A percentile compares a stretch with the other conserved stretches of the same genome.
Evolutionary conservation across 2,888 invertebrate genomes (phyloP).

Genomic region (Coremacera marginata): DNA sequence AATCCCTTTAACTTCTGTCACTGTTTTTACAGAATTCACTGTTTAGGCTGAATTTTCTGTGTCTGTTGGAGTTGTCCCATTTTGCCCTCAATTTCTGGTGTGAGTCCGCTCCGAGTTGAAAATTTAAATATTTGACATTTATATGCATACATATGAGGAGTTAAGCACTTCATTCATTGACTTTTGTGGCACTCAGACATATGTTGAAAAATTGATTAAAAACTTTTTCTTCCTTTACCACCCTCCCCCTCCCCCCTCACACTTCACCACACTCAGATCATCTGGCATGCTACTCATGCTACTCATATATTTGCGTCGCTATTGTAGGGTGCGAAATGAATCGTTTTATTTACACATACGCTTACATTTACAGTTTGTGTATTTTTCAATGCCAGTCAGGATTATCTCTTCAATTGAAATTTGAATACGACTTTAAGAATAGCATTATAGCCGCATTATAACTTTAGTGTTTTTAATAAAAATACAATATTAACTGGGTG

Average conservation of each 20-base stretch:
- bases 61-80: not conserved
- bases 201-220: not conserved
- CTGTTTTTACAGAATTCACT: too few relatives aligned
- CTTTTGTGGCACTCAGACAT: constrained; percentile 24
- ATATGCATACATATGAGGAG: constrained; percentile 4
- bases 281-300: too few relatives aligned
- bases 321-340: not conserved
- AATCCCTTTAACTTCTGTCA: too few relatives aligned
- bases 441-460: too few relatives aligned
- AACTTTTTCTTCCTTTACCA: not conserved
- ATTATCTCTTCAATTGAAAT: too few relatives aligned
- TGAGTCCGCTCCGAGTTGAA: not conserved
- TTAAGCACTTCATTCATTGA: not conserved
- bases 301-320: not conserved
- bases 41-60: too few relatives aligned
- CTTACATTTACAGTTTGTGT: too few relatives aligned
- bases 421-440: too few relatives aligned
- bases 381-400: too few relatives aligned
- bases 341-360: not conserved
- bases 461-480: too few relatives aligned
- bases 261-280: not conserved
- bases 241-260: not conserved
- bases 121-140: constrained; percentile 22
- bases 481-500: too few relatives aligned
- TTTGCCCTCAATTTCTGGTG: not conserved